Evolutionary conservation across 2,888 invertebrate species (phyloP).

Genomic region (Ametastegia equiseti): DNA sequence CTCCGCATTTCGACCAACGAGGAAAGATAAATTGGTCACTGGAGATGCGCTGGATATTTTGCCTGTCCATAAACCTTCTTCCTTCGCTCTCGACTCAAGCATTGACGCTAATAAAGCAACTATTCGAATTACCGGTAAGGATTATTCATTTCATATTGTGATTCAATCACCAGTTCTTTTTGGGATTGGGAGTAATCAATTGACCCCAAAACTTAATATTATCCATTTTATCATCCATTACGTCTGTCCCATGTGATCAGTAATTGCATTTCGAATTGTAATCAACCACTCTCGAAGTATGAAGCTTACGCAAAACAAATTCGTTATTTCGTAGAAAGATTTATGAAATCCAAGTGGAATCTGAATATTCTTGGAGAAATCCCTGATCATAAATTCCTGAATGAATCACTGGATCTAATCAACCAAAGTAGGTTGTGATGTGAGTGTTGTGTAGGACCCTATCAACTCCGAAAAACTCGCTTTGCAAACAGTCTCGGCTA

Average conservation of each 20-base stretch:
- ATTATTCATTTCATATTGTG: background rate
- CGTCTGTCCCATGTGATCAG: too few relatives aligned
- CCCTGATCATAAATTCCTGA: background rate
- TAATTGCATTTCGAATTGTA: too few relatives aligned
- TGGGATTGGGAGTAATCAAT: background rate
- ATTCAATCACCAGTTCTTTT: background rate
- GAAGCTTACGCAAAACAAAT: background rate
- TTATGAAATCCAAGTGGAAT: background rate
- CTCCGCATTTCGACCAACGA: conserved; percentile 48
- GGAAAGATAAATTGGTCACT: conserved; percentile 72
- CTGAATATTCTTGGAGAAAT: too few relatives aligned
- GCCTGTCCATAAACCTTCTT: conserved; percentile 79
- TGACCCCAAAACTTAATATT: background rate
- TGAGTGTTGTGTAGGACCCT: too few relatives aligned
- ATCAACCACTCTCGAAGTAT: background rate
- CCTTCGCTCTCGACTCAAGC: conserved; percentile 78
- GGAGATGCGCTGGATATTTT: conserved; percentile 82
- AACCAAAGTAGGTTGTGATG: too few relatives aligned
- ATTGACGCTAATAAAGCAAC: conserved; percentile 75
- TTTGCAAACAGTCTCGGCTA: too few relatives aligned
- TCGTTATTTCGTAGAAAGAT: background rate
- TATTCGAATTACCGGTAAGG: conserved; percentile 77
- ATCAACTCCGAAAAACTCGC: too few relatives aligned
- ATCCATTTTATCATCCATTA: too few relatives aligned
- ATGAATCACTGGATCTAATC: background rate